phyloP scores from a whole-genome alignment of 2,797 vertebrate species.

The Siniperca undulata region DNA sequence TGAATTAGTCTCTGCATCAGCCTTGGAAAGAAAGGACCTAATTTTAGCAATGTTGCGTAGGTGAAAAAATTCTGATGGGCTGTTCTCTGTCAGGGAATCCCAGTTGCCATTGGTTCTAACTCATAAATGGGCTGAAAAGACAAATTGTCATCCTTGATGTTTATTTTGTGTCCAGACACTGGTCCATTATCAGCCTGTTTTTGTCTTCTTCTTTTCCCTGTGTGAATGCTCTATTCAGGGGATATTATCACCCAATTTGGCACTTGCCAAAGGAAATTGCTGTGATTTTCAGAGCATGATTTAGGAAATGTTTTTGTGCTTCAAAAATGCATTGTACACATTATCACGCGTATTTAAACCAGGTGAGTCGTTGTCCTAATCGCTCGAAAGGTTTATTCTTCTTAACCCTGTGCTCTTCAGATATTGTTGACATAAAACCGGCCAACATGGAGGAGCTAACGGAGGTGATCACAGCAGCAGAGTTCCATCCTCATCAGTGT shows the following conservation, averaged over 20 bases:
- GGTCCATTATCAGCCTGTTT: background rate
- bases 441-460: constrained; percentile 99
- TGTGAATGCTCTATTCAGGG: background rate
- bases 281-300: background rate
- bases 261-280: background rate
- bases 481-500: constrained; percentile 98
- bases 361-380: background rate
- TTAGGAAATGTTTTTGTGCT: background rate
- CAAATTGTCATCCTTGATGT: background rate
- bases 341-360: background rate
- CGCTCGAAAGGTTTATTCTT: background rate
- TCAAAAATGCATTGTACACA: background rate
- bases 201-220: background rate
- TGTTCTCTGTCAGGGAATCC: background rate
- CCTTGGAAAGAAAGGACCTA: no score
- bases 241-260: background rate
- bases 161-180: background rate
- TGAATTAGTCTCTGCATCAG: no score
- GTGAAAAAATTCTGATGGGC: background rate
- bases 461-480: constrained; percentile 97
- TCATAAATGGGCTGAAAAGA: background rate
- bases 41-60: no score
- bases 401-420: constrained; percentile 85
- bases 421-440: constrained; percentile 98
- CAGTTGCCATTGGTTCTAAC: background rate